A percentile compares a stretch with the other conserved stretches of the same genome.
Conservation (phyloP, 2,113 vertebrate genomes). For the Cacatua alba region DNA sequence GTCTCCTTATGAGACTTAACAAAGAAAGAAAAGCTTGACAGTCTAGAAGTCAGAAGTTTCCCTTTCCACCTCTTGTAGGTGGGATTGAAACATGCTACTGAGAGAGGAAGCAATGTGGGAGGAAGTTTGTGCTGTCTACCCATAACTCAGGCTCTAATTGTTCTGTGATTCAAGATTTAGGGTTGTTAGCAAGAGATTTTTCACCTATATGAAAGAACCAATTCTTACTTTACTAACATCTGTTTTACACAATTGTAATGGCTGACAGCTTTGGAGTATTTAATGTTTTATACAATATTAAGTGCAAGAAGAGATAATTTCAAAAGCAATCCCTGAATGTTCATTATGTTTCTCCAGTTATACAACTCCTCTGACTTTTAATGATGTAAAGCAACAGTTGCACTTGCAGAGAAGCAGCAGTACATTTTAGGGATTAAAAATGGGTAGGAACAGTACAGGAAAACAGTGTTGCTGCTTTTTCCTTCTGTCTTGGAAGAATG, state of each 20-base stretch:
- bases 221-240: neutral
- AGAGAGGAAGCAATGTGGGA: slow-evolving; percentile 1
- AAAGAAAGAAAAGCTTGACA: slow-evolving; percentile 19
- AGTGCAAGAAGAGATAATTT: neutral
- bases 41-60: slow-evolving; percentile 31
- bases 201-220: neutral
- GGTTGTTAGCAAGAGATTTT: slow-evolving; percentile 7
- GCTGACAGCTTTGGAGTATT: neutral
- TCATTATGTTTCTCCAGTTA: neutral
- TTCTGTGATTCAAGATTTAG: neutral
- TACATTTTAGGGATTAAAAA: neutral
- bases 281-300: neutral
- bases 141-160: slow-evolving; percentile 21
- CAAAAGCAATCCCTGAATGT: neutral
- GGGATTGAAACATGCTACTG: slow-evolving; percentile 13
- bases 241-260: neutral
- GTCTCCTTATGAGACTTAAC: neutral
- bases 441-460: neutral
- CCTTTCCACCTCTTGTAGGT: slow-evolving; percentile 11
- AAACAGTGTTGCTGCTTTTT: neutral
- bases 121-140: slow-evolving; percentile 39
- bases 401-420: neutral
- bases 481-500: neutral
- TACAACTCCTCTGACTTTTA: neutral
- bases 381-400: neutral